Percentiles rank a stretch among this genome's conserved stretches.
phyloP scores from a whole-genome alignment of 53 echinoderm and acorn worm genomes.

The Mesocentrotus franciscanus region DNA sequence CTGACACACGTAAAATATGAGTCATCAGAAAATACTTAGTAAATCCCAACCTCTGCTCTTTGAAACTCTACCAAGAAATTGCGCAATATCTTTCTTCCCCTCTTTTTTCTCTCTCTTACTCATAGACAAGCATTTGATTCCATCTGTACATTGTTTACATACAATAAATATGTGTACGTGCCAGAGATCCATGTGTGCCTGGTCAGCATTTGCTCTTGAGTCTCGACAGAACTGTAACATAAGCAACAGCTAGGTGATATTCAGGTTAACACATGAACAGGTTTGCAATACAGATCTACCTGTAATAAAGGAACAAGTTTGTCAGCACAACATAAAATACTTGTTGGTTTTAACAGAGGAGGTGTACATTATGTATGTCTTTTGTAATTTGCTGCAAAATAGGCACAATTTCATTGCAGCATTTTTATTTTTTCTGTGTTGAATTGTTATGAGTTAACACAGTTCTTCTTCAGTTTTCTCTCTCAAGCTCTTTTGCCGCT shows the following conservation, averaged over 20 bases:
- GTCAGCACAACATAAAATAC: background rate
- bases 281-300: background rate
- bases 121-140: background rate
- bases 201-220: background rate
- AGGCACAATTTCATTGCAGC: no score
- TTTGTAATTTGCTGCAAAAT: no score
- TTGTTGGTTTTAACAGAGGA: no score
- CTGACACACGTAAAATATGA: background rate
- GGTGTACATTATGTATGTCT: no score
- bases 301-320: background rate
- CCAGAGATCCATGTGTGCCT: background rate
- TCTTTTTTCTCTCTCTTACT: no score
- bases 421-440: no score
- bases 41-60: slow-evolving; percentile 1
- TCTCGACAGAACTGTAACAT: background rate
- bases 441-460: no score
- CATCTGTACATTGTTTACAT: background rate
- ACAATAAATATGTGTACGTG: background rate
- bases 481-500: no score
- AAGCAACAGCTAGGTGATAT: background rate
- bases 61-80: slow-evolving; percentile 20
- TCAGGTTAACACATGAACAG: background rate
- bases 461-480: no score
- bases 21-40: slow-evolving; percentile 8
- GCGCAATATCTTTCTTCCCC: background rate